Percentiles rank a stretch among this genome's conserved stretches.
Conservation (phyloP, 1,140 invertebrate genomes). For the Aphaenogaster ashmeadi region DNA sequence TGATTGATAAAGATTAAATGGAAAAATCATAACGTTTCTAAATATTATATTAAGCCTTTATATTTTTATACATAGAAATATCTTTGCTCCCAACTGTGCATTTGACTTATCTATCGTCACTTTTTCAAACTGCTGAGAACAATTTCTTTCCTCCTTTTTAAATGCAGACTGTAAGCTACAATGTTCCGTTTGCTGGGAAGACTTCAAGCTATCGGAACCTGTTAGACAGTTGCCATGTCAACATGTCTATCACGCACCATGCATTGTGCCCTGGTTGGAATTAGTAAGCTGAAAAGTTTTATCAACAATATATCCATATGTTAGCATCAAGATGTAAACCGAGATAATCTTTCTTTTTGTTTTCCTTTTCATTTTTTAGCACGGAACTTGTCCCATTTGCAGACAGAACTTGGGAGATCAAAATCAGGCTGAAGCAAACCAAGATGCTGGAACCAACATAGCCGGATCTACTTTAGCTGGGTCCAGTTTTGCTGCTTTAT, state of each 20-base stretch:
- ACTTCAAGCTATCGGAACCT: constrained; percentile 94
- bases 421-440: constrained; percentile 84
- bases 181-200: constrained; percentile 99
- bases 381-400: constrained; percentile 98
- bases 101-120: neutral
- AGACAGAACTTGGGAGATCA: constrained; percentile 92
- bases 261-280: constrained; percentile 98
- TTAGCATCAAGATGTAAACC: neutral
- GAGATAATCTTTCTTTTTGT: neutral
- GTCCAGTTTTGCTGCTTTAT: constrained; percentile 86
- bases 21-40: neutral
- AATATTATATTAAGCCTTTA: neutral
- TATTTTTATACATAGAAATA: neutral
- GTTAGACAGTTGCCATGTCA: constrained; percentile 96
- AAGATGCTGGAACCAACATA: constrained; percentile 85
- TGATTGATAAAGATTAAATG: neutral
- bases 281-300: constrained; percentile 88
- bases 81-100: neutral
- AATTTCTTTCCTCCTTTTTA: constrained; percentile 46
- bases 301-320: neutral
- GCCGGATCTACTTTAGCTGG: constrained; percentile 85
- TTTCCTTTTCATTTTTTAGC: constrained; percentile 87
- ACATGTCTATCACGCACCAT: constrained; percentile 97
- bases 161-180: constrained; percentile 92
- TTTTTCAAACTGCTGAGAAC: neutral